These are phyloP conservation scores for Accipiter virgatus DNA, from an alignment of 2,113 vertebrate genomes.

Conservation along the genomic window DNA sequence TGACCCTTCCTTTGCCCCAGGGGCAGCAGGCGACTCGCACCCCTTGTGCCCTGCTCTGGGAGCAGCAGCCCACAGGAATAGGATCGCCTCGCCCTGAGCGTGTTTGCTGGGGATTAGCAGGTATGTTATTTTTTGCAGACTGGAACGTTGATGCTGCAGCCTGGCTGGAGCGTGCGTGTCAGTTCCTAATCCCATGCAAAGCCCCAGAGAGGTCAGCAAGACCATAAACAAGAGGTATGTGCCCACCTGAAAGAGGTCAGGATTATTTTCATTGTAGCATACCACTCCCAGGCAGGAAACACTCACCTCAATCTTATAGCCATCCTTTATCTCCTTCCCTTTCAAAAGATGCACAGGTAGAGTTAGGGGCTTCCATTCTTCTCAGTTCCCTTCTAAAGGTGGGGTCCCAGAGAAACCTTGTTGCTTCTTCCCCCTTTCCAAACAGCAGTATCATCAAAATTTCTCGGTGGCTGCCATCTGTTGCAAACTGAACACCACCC, in stretches of 20 bases:
- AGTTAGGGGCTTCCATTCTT: not conserved
- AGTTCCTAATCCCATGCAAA: not conserved
- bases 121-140: conserved; percentile 21
- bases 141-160: not conserved
- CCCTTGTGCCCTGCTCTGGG: not conserved
- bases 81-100: not conserved
- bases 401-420: not conserved
- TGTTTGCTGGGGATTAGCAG: not conserved
- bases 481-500: not conserved
- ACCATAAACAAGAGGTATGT: not conserved
- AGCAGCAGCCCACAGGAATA: not conserved
- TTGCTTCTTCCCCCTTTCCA: not conserved
- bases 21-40: not conserved
- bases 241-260: not conserved
- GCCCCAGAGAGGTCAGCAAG: not conserved
- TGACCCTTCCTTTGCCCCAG: not conserved
- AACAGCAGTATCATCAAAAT: conserved; percentile 2
- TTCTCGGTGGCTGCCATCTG: not conserved
- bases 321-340: not conserved
- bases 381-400: not conserved
- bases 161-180: not conserved
- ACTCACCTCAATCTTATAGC: not conserved
- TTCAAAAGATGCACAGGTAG: not conserved
- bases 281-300: not conserved
- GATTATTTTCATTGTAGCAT: not conserved